A percentile compares a stretch with the other conserved stretches of the same genome.
Conservation (phyloP, 2,797 vertebrate genomes). For the Platyrinchus mystaceus region DNA sequence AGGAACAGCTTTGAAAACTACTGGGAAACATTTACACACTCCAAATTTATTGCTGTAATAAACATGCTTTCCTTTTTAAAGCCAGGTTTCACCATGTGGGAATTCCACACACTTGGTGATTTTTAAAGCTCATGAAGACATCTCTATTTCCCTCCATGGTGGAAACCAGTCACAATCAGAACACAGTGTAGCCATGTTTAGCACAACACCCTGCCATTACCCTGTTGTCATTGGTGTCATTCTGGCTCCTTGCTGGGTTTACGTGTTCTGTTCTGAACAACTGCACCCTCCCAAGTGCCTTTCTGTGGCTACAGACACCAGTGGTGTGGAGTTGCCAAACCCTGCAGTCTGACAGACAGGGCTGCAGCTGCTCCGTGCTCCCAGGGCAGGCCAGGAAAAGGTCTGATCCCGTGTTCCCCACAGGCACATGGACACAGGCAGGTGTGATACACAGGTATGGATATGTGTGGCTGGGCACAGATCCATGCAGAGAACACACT, state of each 20-base stretch:
- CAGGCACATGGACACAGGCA: fast-evolving
- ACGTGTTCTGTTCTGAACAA: neutral
- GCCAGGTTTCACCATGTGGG: neutral
- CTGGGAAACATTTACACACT: neutral
- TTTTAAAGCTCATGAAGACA: neutral
- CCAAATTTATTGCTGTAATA: slow-evolving; percentile 2
- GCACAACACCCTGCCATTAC: neutral
- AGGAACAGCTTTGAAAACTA: slow-evolving; percentile 5
- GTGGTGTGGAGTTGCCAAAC: fast-evolving
- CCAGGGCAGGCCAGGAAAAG: neutral
- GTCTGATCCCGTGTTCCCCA: neutral
- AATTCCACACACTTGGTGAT: neutral
- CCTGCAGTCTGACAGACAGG: neutral
- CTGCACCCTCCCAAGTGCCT: neutral
- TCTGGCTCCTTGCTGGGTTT: neutral
- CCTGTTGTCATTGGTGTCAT: neutral
- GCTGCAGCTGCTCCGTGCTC: neutral
- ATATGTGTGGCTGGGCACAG: fast-evolving
- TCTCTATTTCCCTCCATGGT: neutral
- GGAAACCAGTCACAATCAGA: neutral
- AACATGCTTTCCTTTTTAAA: slow-evolving; percentile 3
- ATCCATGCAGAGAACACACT: neutral
- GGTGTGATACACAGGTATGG: fast-evolving
- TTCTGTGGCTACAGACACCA: neutral
- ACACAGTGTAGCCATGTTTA: neutral